These are phyloP conservation scores for Tetramorium bicarinatum DNA, from an alignment of 2,888 invertebrate genomes.

Conservation along the genomic window DNA sequence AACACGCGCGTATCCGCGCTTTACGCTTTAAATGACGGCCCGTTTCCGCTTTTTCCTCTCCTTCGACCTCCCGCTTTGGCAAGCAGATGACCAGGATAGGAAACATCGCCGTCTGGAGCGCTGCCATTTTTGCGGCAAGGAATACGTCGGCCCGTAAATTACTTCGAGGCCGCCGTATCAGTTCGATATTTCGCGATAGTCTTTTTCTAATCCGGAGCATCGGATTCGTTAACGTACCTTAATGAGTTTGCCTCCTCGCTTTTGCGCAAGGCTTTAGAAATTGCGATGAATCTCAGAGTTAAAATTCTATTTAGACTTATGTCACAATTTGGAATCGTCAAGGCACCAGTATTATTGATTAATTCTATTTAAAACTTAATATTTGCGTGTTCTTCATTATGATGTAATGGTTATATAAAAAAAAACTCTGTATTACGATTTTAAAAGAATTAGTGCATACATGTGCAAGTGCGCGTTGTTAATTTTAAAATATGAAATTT, in stretches of 20 bases:
- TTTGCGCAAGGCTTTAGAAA: not conserved
- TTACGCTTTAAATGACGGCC: constrained; percentile 53
- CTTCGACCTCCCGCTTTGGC: constrained; percentile 38
- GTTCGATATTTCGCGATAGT: constrained; percentile 24
- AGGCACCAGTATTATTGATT: not conserved
- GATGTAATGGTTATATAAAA: not conserved
- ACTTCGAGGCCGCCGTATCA: constrained; percentile 22
- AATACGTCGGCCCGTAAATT: constrained; percentile 62
- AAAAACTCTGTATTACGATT: not conserved
- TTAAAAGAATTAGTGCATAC: not conserved
- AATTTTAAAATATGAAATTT: not conserved
- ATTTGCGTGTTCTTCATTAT: not conserved
- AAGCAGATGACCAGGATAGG: constrained; percentile 54
- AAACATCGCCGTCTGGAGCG: constrained; percentile 58
- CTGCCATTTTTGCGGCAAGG: constrained; percentile 67
- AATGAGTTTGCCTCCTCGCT: not conserved
- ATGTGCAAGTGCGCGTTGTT: not conserved
- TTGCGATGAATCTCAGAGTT: not conserved
- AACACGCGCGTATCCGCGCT: constrained; percentile 53
- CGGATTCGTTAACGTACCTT: not conserved
- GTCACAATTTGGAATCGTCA: not conserved
- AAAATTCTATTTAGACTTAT: not conserved
- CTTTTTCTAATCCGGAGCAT: not conserved
- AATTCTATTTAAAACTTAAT: not conserved
- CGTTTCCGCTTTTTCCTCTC: constrained; percentile 46